phyloP scores from a whole-genome alignment of 2,113 vertebrate species.

The Argyrosomus japonicus region DNA sequence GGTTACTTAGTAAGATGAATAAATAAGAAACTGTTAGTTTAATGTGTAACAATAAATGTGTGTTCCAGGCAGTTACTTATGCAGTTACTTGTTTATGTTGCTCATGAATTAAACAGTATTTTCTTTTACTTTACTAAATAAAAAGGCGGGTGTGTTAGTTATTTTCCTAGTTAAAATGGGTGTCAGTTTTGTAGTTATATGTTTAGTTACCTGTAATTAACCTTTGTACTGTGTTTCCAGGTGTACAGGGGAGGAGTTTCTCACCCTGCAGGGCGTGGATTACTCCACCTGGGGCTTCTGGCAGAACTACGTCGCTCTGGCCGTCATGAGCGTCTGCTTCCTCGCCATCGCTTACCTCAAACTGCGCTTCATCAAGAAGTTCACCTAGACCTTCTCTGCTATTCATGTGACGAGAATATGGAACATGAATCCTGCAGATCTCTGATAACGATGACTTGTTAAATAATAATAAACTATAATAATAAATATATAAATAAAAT shows the following conservation, averaged over 20 bases:
- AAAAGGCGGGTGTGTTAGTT: no score
- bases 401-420: neutral
- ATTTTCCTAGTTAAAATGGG: no score
- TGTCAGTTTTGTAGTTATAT: no score
- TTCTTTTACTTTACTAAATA: no score
- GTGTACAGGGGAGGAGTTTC: conserved; percentile 84
- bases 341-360: conserved; percentile 90
- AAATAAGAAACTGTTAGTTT: no score
- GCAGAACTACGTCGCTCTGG: conserved; percentile 90
- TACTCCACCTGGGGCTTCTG: conserved; percentile 88
- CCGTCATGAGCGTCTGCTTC: conserved; percentile 87
- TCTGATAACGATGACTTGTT: neutral
- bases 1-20: no score
- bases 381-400: conserved; percentile 79
- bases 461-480: no score
- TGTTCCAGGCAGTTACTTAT: no score
- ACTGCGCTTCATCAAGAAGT: conserved; percentile 91
- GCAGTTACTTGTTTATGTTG: no score
- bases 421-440: neutral
- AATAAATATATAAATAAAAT: neutral
- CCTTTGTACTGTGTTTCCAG: conserved; percentile 66
- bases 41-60: no score
- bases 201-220: neutral
- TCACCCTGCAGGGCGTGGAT: conserved; percentile 86
- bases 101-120: no score